Base-by-base conservation (phyloP, 2,888 invertebrate genomes). In the Nemurella pictetii region DNA sequence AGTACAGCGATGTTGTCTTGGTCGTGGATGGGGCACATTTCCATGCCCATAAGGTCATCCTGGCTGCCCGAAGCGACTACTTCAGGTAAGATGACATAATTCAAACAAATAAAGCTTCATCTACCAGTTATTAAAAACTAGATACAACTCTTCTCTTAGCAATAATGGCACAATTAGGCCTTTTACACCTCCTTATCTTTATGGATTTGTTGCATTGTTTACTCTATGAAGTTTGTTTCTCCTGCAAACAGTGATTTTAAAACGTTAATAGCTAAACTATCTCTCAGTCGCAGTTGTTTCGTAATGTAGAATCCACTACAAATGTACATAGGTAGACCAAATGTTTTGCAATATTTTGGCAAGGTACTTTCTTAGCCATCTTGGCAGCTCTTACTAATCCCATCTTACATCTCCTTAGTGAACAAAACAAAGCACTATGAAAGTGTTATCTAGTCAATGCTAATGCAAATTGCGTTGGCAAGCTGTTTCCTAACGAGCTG, bases 21-120 rank as follows among this genome's bases (percentile, higher is more conserved):
- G 91, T 97, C 72, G 97, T 99, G 82, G 97, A 97, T 89, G 95
- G 95, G 86, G 91, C 93, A 86, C 90, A 91, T 87, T 93, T 96
- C 86, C 92, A 92, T 88, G 95, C 94, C 20, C 96, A 96, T 88
- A 94, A 94, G 90, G 94, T 98, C 4, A 96, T 99, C 88, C 92
- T 99, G 84, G 99, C 99, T 0, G 96, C 98, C 32, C 93, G 99
- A 88, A 98, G 98, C 89, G 97, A 98, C 88, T 99, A 99, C 91
- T 99, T 99, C 90, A 93, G 98, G 90, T 98, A 95, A 12, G 55
- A 2, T 12, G 2, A 55, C 55, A 55, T n/a, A n/a, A n/a, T 55
- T 55, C 12, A 75, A 20, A 20, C 75, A 0, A 4, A 26, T 12
- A 20, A 20, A 15, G 25, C 3, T 26, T 5, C 26, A 9, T 75